Percentiles rank a stretch among this genome's conserved stretches.
Conservation (phyloP, 2,113 vertebrate species). For the Morone chrysops region DNA sequence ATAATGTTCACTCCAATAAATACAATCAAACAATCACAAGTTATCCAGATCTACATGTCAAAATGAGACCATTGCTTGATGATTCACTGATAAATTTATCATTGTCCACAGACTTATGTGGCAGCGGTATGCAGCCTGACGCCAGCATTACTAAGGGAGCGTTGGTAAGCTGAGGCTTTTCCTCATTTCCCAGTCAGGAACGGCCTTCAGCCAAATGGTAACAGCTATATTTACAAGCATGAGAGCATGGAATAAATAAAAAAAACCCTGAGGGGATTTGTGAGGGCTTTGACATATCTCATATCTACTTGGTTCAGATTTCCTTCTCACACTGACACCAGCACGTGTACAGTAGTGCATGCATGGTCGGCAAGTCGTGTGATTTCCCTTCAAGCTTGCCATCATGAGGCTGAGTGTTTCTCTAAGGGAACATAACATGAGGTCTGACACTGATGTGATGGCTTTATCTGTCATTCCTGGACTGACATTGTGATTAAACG, state of each 20-base stretch:
- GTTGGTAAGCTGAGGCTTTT: constrained; percentile 40
- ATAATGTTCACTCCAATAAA: constrained; percentile 8
- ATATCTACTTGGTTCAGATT: constrained; percentile 41
- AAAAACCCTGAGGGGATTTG: constrained; percentile 39
- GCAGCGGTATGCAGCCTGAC: constrained; percentile 32
- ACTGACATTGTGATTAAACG: constrained; percentile 45
- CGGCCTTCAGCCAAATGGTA: constrained; percentile 32
- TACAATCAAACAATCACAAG: neutral
- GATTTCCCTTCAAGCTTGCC: constrained; percentile 27
- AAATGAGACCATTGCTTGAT: constrained; percentile 6
- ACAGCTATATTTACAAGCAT: constrained; percentile 63
- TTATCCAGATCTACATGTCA: constrained; percentile 4
- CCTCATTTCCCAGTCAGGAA: constrained; percentile 43
- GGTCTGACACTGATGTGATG: constrained; percentile 38
- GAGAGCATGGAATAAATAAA: constrained; percentile 55
- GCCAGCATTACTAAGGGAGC: constrained; percentile 35
- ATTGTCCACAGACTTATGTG: constrained; percentile 45
- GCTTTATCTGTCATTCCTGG: constrained; percentile 37
- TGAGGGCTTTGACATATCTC: constrained; percentile 30
- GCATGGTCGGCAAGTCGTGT: neutral
- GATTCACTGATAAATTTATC: constrained; percentile 43
- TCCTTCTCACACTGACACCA: constrained; percentile 37
- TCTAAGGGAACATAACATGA: constrained; percentile 29
- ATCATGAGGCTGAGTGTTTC: constrained; percentile 11
- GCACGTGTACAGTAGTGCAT: neutral